phyloP scores from a whole-genome alignment of 2,888 invertebrate genomes.

The Oscheius sp. region DNA sequence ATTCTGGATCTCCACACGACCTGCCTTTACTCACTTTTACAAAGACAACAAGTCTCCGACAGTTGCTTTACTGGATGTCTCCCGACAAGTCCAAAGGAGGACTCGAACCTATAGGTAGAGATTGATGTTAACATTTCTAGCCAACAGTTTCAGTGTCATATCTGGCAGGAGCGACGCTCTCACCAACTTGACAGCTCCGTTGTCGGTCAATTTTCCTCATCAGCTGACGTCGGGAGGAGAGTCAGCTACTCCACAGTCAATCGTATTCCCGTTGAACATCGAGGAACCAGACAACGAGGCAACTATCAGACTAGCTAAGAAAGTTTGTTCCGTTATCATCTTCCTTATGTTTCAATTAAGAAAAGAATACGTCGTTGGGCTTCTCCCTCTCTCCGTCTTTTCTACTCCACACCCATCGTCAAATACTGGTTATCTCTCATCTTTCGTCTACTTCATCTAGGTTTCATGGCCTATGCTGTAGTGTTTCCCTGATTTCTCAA shows the following conservation, averaged over 20 bases:
- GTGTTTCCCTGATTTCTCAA: neutral
- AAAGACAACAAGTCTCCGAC: slow-evolving; percentile 58
- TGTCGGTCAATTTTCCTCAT: slow-evolving; percentile 41
- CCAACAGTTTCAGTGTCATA: slow-evolving; percentile 47
- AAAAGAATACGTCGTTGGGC: slow-evolving; percentile 49
- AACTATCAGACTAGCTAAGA: neutral
- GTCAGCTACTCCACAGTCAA: slow-evolving; percentile 57
- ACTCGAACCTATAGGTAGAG: slow-evolving; percentile 56
- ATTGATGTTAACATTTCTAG: neutral
- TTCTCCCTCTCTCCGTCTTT: slow-evolving; percentile 64
- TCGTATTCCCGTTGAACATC: slow-evolving; percentile 56
- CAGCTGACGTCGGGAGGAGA: slow-evolving; percentile 35
- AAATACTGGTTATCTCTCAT: slow-evolving; percentile 75
- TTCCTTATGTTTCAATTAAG: slow-evolving; percentile 9
- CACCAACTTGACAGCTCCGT: slow-evolving; percentile 50
- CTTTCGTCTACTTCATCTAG: slow-evolving; percentile 66
- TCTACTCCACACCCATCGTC: slow-evolving; percentile 75
- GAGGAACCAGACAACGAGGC: slow-evolving; percentile 45
- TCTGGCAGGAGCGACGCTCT: slow-evolving; percentile 57
- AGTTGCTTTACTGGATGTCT: slow-evolving; percentile 65
- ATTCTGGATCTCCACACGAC: slow-evolving; percentile 64
- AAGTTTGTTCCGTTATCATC: neutral
- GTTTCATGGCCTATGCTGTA: slow-evolving; percentile 64
- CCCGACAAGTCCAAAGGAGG: slow-evolving; percentile 53
- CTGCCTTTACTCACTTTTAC: slow-evolving; percentile 34